phyloP scores from a whole-genome alignment of 2,888 invertebrate species.

The Aleiodes leptofemur region DNA sequence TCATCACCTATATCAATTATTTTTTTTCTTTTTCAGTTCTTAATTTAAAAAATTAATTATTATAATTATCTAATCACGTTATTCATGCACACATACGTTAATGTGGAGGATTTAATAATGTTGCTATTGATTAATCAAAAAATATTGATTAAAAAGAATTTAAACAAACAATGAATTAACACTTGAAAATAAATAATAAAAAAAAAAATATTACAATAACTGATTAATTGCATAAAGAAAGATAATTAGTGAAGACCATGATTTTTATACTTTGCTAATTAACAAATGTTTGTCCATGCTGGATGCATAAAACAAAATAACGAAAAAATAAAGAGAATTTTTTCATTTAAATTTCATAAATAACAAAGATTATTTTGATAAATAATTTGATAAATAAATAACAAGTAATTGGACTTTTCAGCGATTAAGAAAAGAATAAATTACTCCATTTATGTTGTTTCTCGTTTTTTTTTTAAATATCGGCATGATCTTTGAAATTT shows the following conservation, averaged over 20 bases:
- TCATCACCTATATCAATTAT: too few relatives aligned
- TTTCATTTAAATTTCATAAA: too few relatives aligned
- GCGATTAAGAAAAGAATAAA: slow-evolving; percentile 22
- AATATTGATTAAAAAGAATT: too few relatives aligned
- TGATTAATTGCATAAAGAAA: neutral
- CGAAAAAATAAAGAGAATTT: too few relatives aligned
- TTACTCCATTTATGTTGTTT: slow-evolving; percentile 28
- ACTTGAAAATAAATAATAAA: neutral
- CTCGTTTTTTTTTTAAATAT: slow-evolving; percentile 20
- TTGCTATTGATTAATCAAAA: slow-evolving; percentile 1
- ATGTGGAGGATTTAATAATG: slow-evolving; percentile 9
- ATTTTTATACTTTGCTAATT: slow-evolving; percentile 20
- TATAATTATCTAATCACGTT: neutral
- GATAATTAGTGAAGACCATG: slow-evolving; percentile 18
- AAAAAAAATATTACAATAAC: neutral
- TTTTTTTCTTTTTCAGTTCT: too few relatives aligned
- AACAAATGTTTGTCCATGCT: neutral
- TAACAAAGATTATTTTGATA: too few relatives aligned
- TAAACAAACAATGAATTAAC: neutral
- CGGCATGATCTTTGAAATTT: neutral
- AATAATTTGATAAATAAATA: too few relatives aligned
- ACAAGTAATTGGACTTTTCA: slow-evolving; percentile 22
- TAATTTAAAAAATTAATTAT: too few relatives aligned
- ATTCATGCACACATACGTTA: slow-evolving; percentile 11
- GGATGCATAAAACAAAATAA: too few relatives aligned